These are phyloP conservation scores for Goniozus legneri DNA, from an alignment of 1,140 invertebrate species.

Conservation along the genomic window DNA sequence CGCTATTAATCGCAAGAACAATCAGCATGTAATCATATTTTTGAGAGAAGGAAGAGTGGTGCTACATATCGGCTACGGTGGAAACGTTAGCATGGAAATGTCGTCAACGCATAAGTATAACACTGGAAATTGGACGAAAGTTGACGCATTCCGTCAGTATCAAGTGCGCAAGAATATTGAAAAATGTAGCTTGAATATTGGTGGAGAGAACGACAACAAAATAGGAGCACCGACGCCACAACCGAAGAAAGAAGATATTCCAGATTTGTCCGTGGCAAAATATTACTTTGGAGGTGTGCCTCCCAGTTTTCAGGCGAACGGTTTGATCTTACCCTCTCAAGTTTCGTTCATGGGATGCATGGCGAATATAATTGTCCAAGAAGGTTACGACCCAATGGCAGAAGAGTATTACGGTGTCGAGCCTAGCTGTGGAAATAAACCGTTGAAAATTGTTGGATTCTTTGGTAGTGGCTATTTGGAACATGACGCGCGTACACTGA, in stretches of 20 bases:
- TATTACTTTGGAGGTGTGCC: slow-evolving; percentile 81
- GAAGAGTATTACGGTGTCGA: slow-evolving; percentile 74
- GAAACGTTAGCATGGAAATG: slow-evolving; percentile 63
- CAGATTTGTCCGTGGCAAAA: slow-evolving; percentile 60
- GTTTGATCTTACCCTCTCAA: slow-evolving; percentile 48
- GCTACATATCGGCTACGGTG: slow-evolving; percentile 70
- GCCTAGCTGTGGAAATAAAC: slow-evolving; percentile 67
- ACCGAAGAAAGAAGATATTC: slow-evolving; percentile 58
- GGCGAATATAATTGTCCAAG: slow-evolving; percentile 71
- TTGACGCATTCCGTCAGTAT: slow-evolving; percentile 62
- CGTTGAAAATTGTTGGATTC: slow-evolving; percentile 66
- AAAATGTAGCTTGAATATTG: slow-evolving; percentile 56
- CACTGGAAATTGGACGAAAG: slow-evolving; percentile 73
- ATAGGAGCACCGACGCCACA: slow-evolving; percentile 63
- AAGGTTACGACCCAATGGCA: slow-evolving; percentile 62
- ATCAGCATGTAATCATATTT: slow-evolving; percentile 74
- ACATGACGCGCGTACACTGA: slow-evolving; percentile 63
- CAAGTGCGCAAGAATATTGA: slow-evolving; percentile 51
- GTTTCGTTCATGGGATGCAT: slow-evolving; percentile 78
- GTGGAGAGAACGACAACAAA: slow-evolving; percentile 69
- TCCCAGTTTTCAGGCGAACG: slow-evolving; percentile 58
- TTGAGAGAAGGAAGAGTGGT: slow-evolving; percentile 73
- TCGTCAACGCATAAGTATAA: slow-evolving; percentile 73
- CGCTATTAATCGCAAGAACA: slow-evolving; percentile 68
- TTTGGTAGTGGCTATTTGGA: slow-evolving; percentile 78